A percentile compares a stretch with the other conserved stretches of the same genome.
Conservation (phyloP, 1,140 invertebrate genomes). For the Thaumatotibia leucotreta region DNA sequence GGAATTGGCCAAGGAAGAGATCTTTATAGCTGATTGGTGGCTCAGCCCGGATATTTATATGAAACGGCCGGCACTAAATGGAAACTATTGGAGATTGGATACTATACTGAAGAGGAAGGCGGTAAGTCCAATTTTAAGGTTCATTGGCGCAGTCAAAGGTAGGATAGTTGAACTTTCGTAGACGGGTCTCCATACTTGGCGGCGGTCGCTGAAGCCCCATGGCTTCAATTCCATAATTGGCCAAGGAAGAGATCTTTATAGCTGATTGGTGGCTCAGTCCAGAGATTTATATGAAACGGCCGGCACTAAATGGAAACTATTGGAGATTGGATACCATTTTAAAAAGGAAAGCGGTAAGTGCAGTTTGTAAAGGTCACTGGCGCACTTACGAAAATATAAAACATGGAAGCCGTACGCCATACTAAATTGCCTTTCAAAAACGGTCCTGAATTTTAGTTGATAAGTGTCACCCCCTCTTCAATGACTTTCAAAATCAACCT, state of each 20-base stretch:
- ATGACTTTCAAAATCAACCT: no score
- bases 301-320: conserved; percentile 85
- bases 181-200: conserved; percentile 93
- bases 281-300: conserved; percentile 95
- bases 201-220: conserved; percentile 92
- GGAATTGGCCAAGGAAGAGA: conserved; percentile 93
- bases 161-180: conserved; percentile 88
- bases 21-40: conserved; percentile 99
- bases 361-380: not conserved
- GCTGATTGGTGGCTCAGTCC: conserved; percentile 99
- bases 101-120: conserved; percentile 92
- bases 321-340: conserved; percentile 93
- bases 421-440: no score
- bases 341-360: conserved; percentile 90
- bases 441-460: no score
- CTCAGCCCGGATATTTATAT: conserved; percentile 97
- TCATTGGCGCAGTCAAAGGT: conserved; percentile 82
- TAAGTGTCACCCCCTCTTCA: no score
- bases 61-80: conserved; percentile 88
- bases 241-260: conserved; percentile 96
- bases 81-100: conserved; percentile 92
- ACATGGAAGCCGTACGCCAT: no score
- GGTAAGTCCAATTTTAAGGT: conserved; percentile 75
- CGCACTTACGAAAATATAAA: no score
- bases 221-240: no score